Evolutionary conservation across 2,113 vertebrate genomes (phyloP).

Genomic region (Todiramphus chloris): DNA sequence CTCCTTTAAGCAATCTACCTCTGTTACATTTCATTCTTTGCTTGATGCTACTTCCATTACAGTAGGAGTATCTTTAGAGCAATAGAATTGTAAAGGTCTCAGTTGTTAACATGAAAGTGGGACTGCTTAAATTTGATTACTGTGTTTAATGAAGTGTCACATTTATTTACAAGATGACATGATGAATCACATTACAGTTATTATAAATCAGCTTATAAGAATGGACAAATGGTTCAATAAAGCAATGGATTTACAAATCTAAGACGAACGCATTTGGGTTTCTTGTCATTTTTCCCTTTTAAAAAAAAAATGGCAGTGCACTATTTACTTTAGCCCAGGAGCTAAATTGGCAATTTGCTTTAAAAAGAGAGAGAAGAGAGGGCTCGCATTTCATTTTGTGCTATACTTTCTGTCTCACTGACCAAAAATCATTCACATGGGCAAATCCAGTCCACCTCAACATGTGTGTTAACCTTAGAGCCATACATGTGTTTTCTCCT

Average conservation of each 20-base stretch:
- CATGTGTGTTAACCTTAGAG: not conserved
- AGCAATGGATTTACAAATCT: constrained; percentile 54
- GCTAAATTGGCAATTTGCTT: constrained; percentile 55
- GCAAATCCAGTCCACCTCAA: constrained; percentile 53
- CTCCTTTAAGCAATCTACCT: not conserved
- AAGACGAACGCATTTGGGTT: constrained; percentile 26
- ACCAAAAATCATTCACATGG: constrained; percentile 56
- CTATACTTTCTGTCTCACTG: constrained; percentile 36
- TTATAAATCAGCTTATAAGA: constrained; percentile 74
- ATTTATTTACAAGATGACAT: constrained; percentile 78
- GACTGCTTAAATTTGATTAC: constrained; percentile 77
- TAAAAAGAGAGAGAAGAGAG: not conserved
- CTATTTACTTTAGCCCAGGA: constrained; percentile 47
- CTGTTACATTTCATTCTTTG: constrained; percentile 19
- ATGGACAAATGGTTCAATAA: constrained; percentile 72
- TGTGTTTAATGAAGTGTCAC: constrained; percentile 81
- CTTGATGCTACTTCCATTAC: constrained; percentile 3
- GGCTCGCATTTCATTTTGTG: not conserved
- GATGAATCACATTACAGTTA: constrained; percentile 72
- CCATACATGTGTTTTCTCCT: not conserved
- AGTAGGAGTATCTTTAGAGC: constrained; percentile 61
- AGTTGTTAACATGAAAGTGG: constrained; percentile 70
- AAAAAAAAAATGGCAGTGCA: constrained; percentile 36
- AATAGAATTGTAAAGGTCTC: constrained; percentile 55
- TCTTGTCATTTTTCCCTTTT: constrained; percentile 22